A percentile compares a stretch with the other conserved stretches of the same genome.
phyloP scores from a whole-genome alignment of 2,797 vertebrate species.

The Scarus forsteni region DNA sequence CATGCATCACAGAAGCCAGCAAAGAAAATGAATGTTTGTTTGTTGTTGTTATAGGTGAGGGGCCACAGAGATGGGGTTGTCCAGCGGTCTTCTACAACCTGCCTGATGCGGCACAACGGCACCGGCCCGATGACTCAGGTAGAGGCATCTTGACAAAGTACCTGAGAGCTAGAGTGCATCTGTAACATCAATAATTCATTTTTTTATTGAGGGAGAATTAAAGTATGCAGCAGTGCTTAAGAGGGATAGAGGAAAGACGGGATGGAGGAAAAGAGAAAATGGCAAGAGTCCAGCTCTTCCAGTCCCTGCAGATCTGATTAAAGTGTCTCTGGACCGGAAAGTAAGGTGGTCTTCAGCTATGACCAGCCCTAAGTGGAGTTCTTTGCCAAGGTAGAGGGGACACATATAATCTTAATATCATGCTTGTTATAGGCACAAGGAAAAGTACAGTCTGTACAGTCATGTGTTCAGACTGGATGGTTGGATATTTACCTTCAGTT shows the following conservation, averaged over 20 bases:
- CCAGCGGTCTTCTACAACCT: constrained; percentile 61
- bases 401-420: constrained; percentile 35
- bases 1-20: constrained; percentile 6
- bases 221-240: constrained; percentile 32
- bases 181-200: constrained; percentile 73
- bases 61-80: constrained; percentile 68
- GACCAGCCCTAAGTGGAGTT: constrained; percentile 62
- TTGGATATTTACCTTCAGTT: no score
- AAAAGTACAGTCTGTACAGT: constrained; percentile 4
- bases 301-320: constrained; percentile 81
- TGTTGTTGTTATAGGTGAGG: constrained; percentile 52
- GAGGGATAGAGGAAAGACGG: constrained; percentile 16
- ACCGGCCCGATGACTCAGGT: constrained; percentile 63
- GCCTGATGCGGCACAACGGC: constrained; percentile 43
- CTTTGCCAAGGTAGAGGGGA: constrained; percentile 60
- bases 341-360: constrained; percentile 61
- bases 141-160: constrained; percentile 45
- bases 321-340: constrained; percentile 74
- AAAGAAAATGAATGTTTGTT: constrained; percentile 26
- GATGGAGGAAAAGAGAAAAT: constrained; percentile 12
- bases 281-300: constrained; percentile 26
- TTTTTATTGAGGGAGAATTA: constrained; percentile 44
- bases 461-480: background rate
- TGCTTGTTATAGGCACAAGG: constrained; percentile 11
- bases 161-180: constrained; percentile 66